Base-by-base conservation (phyloP, 2,888 invertebrate species). In the Julus scandinavius region DNA sequence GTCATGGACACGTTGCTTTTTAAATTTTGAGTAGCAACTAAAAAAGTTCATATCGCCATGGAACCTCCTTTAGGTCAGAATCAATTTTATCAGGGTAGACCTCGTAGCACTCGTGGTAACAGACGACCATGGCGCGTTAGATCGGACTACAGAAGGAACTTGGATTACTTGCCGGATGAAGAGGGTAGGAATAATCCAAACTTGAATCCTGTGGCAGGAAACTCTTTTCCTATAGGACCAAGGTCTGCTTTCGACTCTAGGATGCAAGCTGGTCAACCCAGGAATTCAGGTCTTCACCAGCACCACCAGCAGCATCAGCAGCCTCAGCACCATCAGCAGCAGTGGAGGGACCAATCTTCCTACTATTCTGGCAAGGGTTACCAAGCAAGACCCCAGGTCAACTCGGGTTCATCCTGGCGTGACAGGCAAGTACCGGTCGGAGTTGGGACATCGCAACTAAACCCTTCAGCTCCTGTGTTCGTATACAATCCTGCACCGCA, bases 61-160 rank as follows among this genome's bases (percentile, higher is more conserved):
- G 58, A 58, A 58, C 17, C n/a, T 58, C n/a, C 58, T n/a, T n/a
- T 17, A 15, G 58, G 58, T 1, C 58, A 17, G 17, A 58, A n/a
- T n/a, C 17, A 17, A 15, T 17, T 17, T 17, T n/a, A 58, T 58
- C n/a, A 17, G 58, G 58, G 17, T 58, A 1, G 5, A 58, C n/a
- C 58, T 17, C 15, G 58, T 15, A n/a, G 58, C 58, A 58, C 2
- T 58, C 17, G 58, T n/a, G 58, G 58, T n/a, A 58, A 58, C 58
- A 58, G 58, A n/a, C 58, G 58, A 58, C 58, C 58, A 15, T 58
- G 58, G 58, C 58, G n/a, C n/a, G n/a, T n/a, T n/a, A n/a, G n/a
- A n/a, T n/a, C n/a, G n/a, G n/a, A 58, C n/a, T n/a, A 1, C n/a
- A 58, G n/a, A 58, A 58, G 58, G 5, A 58, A 58, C 58, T n/a